phyloP scores from a whole-genome alignment of 2,888 invertebrate species.

The Callimorpha dominula region DNA sequence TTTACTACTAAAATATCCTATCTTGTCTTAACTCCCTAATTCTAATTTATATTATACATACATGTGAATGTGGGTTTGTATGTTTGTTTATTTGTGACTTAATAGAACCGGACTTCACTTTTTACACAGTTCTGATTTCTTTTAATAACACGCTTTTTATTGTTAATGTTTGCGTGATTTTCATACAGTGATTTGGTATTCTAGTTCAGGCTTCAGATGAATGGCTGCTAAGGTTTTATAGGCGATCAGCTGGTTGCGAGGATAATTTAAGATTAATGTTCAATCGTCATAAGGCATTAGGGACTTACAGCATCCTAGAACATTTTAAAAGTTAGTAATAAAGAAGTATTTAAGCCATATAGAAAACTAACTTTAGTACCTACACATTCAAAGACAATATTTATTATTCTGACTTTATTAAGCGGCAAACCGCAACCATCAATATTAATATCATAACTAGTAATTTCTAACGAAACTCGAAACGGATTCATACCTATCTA shows the following conservation, averaged over 20 bases:
- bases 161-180: neutral
- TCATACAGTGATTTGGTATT: constrained; percentile 31
- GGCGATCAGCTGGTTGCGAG: constrained; percentile 27
- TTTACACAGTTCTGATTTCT: neutral
- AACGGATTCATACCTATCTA: neutral
- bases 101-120: neutral
- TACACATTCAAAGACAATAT: too few species aligned
- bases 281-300: constrained; percentile 9
- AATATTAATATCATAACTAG: neutral
- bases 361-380: too few species aligned
- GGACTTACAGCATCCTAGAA: neutral
- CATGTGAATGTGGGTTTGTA: too few species aligned
- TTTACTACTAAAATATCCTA: too few species aligned
- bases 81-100: too few species aligned
- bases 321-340: too few species aligned
- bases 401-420: too few species aligned
- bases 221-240: constrained; percentile 47
- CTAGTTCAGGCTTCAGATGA: constrained; percentile 32
- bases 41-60: too few species aligned
- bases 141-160: neutral
- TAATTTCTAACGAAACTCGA: neutral
- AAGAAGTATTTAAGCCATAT: too few species aligned
- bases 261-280: constrained; percentile 31
- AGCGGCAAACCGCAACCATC: neutral
- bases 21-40: too few species aligned